Conservation (phyloP, 2,113 vertebrate species). For the Spea multiplicata region DNA sequence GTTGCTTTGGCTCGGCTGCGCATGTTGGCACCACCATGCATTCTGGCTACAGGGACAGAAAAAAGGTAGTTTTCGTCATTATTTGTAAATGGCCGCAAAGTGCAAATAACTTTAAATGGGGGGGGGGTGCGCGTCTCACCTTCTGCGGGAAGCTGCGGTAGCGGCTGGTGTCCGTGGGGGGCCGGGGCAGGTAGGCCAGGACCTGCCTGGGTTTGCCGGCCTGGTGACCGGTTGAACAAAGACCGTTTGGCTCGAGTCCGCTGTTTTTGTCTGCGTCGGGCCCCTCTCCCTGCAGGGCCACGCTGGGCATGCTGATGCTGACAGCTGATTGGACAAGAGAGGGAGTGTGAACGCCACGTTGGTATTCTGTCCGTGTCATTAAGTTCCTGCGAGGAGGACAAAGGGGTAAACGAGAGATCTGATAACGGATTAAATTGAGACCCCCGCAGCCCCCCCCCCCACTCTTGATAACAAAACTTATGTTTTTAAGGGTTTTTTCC, state of each 20-base stretch:
- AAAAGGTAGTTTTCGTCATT: background rate
- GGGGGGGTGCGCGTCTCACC: conserved; percentile 5
- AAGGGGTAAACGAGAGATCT: too few relatives aligned
- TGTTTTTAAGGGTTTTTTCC: too few relatives aligned
- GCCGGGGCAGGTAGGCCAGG: conserved; percentile 40
- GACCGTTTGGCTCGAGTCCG: background rate
- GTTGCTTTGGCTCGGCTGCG: background rate
- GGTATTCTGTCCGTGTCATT: conserved; percentile 41
- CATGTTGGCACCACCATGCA: conserved; percentile 18
- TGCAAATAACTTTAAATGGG: too few relatives aligned
- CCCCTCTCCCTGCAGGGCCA: conserved; percentile 1
- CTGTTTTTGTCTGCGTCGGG: background rate
- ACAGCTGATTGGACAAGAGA: conserved; percentile 3
- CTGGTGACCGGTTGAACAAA: background rate
- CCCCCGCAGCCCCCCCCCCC: too few relatives aligned
- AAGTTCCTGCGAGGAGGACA: background rate
- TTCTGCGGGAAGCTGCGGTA: conserved; percentile 42
- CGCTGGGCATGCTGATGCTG: conserved; percentile 22
- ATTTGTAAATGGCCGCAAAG: too few relatives aligned
- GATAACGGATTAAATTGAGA: too few relatives aligned
- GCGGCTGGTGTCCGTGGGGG: conserved; percentile 29
- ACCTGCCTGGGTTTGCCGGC: conserved; percentile 29
- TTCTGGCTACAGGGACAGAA: conserved; percentile 27
- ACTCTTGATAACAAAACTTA: too few relatives aligned
- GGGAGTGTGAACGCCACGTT: conserved; percentile 8